These are phyloP conservation scores for Manis pentadactyla DNA, from an alignment of 2,797 vertebrate species.

Conservation along the genomic window DNA sequence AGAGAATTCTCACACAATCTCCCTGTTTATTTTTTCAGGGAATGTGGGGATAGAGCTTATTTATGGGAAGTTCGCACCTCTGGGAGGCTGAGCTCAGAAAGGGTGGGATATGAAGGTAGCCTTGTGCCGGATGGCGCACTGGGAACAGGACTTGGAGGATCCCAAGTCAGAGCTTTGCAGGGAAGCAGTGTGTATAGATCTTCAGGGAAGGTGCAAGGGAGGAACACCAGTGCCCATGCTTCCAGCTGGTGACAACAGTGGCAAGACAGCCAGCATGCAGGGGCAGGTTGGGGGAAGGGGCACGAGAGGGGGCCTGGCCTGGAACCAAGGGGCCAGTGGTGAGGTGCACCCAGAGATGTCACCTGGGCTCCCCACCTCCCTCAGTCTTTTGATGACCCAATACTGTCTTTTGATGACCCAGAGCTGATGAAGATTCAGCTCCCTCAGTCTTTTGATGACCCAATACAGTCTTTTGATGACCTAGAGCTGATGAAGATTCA, in stretches of 20 bases:
- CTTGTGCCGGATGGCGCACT: neutral
- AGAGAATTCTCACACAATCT: conserved; percentile 82
- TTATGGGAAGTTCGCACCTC: conserved; percentile 80
- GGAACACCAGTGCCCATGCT: neutral
- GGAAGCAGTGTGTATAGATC: neutral
- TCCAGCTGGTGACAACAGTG: neutral
- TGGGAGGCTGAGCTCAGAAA: conserved; percentile 74
- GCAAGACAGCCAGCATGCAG: neutral
- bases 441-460: neutral
- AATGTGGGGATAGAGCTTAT: conserved; percentile 61
- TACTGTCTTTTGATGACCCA: too few species aligned
- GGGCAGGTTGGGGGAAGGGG: neutral
- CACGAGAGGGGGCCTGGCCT: too few species aligned
- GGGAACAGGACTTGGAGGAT: neutral
- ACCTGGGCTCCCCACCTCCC: neutral
- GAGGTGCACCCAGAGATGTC: neutral
- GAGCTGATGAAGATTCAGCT: too few species aligned
- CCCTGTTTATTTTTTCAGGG: conserved; percentile 83
- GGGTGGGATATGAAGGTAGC: conserved; percentile 9
- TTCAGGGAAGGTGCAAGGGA: neutral
- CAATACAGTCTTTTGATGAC: too few species aligned
- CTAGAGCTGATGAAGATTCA: too few species aligned
- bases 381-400: neutral
- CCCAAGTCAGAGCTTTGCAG: neutral
- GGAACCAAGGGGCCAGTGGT: neutral